Conservation (phyloP, 2,113 vertebrate genomes). For the Tragelaphus buxtoni region DNA sequence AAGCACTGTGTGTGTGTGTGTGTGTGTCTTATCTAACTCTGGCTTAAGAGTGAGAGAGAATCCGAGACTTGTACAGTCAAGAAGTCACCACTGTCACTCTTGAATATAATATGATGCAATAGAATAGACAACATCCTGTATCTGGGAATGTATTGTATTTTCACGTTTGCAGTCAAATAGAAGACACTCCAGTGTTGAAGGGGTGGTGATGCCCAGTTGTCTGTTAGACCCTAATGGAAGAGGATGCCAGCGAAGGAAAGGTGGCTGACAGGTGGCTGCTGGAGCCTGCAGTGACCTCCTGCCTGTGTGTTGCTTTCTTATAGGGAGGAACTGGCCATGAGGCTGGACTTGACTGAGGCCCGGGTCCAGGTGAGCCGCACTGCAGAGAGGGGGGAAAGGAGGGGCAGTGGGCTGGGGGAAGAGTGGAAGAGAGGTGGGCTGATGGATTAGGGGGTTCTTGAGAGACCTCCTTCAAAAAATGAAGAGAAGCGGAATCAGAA, state of each 20-base stretch:
- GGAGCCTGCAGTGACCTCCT: slow-evolving; percentile 46
- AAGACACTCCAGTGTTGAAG: neutral
- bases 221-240: neutral
- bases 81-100: neutral
- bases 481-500: neutral
- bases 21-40: neutral
- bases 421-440: neutral
- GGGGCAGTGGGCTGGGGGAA: neutral
- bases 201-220: neutral
- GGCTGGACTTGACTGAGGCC: slow-evolving; percentile 97
- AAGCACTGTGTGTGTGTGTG: neutral
- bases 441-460: neutral
- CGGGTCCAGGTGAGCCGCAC: slow-evolving; percentile 93
- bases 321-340: slow-evolving; percentile 98
- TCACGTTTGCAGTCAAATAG: neutral
- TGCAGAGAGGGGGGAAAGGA: neutral
- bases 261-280: neutral
- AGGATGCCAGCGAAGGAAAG: neutral
- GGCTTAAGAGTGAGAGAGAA: neutral
- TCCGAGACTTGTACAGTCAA: neutral
- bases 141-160: neutral
- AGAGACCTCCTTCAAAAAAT: neutral
- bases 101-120: neutral
- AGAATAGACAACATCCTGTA: neutral
- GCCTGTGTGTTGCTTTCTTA: slow-evolving; percentile 77